These are phyloP conservation scores for Caenorhabditis remanei DNA, from an alignment of 1,140 invertebrate species.

Conservation along the genomic window DNA sequence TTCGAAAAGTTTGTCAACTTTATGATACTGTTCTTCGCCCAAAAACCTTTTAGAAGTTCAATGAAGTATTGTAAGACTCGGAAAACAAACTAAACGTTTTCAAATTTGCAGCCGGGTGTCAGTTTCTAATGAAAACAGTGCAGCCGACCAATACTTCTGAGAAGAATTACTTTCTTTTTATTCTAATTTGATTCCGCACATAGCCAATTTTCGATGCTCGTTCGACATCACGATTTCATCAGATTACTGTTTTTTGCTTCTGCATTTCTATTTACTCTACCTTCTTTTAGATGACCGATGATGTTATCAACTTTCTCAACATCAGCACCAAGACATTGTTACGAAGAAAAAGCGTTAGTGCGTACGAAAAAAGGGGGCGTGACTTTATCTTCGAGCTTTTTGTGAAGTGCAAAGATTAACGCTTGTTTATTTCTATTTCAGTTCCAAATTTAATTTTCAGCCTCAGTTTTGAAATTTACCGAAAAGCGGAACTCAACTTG, in stretches of 20 bases:
- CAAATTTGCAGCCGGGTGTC: too few relatives aligned
- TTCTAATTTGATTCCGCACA: too few relatives aligned
- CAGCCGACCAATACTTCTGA: too few relatives aligned
- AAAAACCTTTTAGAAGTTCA: too few relatives aligned
- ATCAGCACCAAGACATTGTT: slow-evolving; percentile 43
- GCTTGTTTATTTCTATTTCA: slow-evolving; percentile 25
- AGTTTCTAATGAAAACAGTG: too few relatives aligned
- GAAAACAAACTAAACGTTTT: too few relatives aligned
- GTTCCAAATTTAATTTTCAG: slow-evolving; percentile 25
- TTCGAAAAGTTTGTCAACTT: too few relatives aligned
- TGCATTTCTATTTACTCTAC: not conserved
- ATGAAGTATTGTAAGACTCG: too few relatives aligned
- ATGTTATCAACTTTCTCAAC: slow-evolving; percentile 18
- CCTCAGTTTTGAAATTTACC: not conserved
- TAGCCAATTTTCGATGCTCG: too few relatives aligned
- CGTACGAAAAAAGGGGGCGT: not conserved
- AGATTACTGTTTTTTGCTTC: slow-evolving; percentile 25
- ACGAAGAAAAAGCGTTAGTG: not conserved
- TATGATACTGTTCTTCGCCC: too few relatives aligned
- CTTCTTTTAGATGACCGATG: not conserved
- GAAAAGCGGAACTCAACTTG: slow-evolving; percentile 40
- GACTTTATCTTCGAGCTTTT: slow-evolving; percentile 18
- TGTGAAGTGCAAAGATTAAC: slow-evolving; percentile 22
- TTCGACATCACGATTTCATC: slow-evolving; percentile 24
- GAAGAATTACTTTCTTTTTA: too few relatives aligned